Evolutionary conservation across 2,888 invertebrate genomes (phyloP).

Genomic region (Clusia tigrina): DNA sequence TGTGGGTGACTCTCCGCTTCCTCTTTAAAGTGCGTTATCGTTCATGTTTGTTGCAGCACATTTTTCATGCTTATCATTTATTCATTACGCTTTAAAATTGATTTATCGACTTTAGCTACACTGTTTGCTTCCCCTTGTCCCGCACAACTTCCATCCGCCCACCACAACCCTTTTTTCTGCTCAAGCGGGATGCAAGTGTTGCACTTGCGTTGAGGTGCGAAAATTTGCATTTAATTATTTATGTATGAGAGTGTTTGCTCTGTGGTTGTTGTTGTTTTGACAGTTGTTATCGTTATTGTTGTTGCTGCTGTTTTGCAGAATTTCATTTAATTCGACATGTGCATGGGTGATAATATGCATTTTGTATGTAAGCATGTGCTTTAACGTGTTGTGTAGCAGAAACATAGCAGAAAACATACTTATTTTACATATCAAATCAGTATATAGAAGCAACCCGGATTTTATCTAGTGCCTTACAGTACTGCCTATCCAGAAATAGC

Average conservation of each 20-base stretch:
- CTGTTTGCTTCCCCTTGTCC: background rate
- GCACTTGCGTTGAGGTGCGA: slow-evolving; percentile 32
- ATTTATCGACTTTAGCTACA: slow-evolving; percentile 40
- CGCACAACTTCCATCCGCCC: no score
- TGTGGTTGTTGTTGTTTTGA: background rate
- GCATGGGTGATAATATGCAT: no score
- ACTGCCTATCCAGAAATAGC: no score
- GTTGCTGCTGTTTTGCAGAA: background rate
- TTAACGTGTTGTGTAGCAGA: background rate
- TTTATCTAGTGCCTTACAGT: no score
- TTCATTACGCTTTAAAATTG: slow-evolving; percentile 40
- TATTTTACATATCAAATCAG: no score
- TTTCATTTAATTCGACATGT: background rate
- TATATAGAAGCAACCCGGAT: no score
- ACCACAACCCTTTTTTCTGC: no score
- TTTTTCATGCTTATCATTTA: slow-evolving; percentile 45
- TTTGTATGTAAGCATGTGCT: background rate
- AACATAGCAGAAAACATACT: no score
- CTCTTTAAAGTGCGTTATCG: background rate
- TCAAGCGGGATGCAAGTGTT: background rate
- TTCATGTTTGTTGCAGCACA: slow-evolving; percentile 12
- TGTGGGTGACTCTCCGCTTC: background rate
- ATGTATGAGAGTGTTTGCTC: slow-evolving; percentile 10
- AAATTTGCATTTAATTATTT: slow-evolving; percentile 44
- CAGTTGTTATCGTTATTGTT: background rate